Percentiles rank a stretch among this genome's conserved stretches.
These are phyloP conservation scores for Chaetorhynchus papuensis DNA, from an alignment of 2,113 vertebrate genomes.

Conservation along the genomic window DNA sequence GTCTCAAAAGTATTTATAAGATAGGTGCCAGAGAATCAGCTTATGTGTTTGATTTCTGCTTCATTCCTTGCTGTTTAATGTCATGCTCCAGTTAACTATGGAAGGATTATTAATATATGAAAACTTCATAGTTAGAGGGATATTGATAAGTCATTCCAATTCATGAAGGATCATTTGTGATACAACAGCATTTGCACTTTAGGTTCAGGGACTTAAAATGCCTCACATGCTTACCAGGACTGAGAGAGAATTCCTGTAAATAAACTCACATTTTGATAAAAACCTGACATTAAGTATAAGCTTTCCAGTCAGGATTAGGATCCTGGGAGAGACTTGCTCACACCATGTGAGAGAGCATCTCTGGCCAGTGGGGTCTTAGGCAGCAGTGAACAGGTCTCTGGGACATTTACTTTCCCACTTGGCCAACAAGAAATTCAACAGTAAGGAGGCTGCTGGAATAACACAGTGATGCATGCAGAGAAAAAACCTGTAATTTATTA, in stretches of 20 bases:
- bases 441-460: neutral
- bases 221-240: neutral
- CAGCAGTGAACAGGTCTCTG: neutral
- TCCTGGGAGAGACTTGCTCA: neutral
- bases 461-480: neutral
- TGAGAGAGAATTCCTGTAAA: neutral
- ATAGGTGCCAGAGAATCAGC: neutral
- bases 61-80: neutral
- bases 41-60: neutral
- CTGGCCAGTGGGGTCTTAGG: neutral
- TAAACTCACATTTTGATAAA: neutral
- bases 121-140: neutral
- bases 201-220: neutral
- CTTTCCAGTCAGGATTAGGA: neutral
- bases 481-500: neutral
- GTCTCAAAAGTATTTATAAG: neutral
- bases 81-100: neutral
- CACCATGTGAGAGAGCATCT: accelerated
- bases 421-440: neutral
- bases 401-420: neutral
- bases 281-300: neutral
- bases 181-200: neutral
- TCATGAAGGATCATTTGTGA: neutral
- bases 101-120: neutral
- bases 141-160: neutral